Evolutionary conservation across 2,797 vertebrate species (phyloP), one percentile per base, ranked within the genome.

Genomic region (Sebastolobus altivelis): DNA sequence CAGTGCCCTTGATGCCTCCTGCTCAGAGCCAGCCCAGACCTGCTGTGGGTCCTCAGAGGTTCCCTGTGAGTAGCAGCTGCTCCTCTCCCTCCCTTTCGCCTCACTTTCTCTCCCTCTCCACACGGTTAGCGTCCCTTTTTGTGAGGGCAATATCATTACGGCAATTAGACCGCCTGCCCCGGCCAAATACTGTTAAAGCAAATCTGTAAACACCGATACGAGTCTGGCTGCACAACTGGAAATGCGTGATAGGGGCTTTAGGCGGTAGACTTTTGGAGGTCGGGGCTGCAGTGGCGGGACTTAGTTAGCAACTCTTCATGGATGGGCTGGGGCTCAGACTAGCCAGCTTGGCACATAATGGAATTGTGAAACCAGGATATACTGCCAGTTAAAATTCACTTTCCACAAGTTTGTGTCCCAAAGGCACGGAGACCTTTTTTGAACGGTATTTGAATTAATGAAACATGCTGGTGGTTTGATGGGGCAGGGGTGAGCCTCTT

Each of bases 1-100:
- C 96, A 99, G 99, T 98, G 96, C 97, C 99, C 94, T 96, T 99
- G 96, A 97, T 99, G 95, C 97, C 98, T 84, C 97, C 98, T 84
- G 95, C 96, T 93, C 99, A 97, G 20, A 97, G 96, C 96, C 99
- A 99, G 94, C 97, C 97, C 90, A 97, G 98, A 95, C 97, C 97
- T 93, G 96, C 97, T 79, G 96, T 97, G 90, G 96, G 97, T 94
- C 97, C 97, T 95, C 99, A 97, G 96, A 97, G 98, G 96, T 99
- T 99, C 94, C 97, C 97, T 31, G 99, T 99, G 96, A 99, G 98
- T 97, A 97, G 96, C 95, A 96, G 95, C 96, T 96, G 95, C 95
- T 95, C 93, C 92, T 89, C 87, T 94, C 91, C 94, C 91, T 93
- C 93, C 91, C 85, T 71, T 93, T 94, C 83, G 69, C 88, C 82